Percentiles rank a stretch among this genome's conserved stretches.
Conservation (phyloP, 1,140 invertebrate species). For the Holcopasites calliopsidis region DNA sequence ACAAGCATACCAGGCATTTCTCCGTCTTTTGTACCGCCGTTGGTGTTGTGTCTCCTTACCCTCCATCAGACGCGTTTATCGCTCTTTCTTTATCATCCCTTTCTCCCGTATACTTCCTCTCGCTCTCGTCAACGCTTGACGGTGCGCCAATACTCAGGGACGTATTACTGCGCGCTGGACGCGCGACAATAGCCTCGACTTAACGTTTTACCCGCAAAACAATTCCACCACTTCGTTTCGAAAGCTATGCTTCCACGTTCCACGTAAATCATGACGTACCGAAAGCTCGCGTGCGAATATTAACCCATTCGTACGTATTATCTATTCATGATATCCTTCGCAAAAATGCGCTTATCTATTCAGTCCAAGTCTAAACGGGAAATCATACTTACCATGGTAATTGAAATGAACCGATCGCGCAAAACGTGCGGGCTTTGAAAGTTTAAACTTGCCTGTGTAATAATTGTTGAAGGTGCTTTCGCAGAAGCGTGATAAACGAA, state of each 20-base stretch:
- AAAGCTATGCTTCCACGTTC: not conserved
- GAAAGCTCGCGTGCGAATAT: not conserved
- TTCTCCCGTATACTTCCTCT: slow-evolving; percentile 51
- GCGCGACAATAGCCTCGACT: not conserved
- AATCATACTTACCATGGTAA: not conserved
- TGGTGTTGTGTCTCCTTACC: slow-evolving; percentile 46
- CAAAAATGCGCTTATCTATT: slow-evolving; percentile 9
- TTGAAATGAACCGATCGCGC: not conserved
- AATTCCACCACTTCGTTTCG: not conserved
- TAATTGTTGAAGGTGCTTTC: not conserved
- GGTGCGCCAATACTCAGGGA: slow-evolving; percentile 42
- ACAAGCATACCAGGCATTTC: slow-evolving; percentile 50
- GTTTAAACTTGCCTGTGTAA: not conserved
- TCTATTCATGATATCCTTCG: not conserved
- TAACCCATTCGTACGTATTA: not conserved
- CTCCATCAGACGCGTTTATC: slow-evolving; percentile 52
- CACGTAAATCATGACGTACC: not conserved
- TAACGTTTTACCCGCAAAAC: not conserved
- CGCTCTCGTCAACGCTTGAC: slow-evolving; percentile 45
- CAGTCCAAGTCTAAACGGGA: not conserved
- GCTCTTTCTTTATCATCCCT: slow-evolving; percentile 52
- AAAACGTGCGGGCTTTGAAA: not conserved
- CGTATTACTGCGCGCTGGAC: not conserved
- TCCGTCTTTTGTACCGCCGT: slow-evolving; percentile 41
- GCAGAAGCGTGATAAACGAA: not conserved